Evolutionary conservation across 2,888 invertebrate genomes (phyloP).

Genomic region (Hypomecis atomaria): DNA sequence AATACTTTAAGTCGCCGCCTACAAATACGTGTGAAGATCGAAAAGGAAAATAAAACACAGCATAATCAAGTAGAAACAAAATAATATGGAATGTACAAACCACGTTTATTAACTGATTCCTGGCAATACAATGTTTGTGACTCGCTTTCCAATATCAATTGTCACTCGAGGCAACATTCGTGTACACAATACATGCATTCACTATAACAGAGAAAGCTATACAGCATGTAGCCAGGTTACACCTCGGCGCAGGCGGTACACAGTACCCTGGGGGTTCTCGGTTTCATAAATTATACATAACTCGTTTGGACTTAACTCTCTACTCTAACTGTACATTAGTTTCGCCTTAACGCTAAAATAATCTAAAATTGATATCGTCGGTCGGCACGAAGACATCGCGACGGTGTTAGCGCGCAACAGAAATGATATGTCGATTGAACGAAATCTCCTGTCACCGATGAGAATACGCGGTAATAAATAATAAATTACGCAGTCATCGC

Average conservation of each 20-base stretch:
- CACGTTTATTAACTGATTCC: slow-evolving; percentile 88
- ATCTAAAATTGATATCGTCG: slow-evolving; percentile 82
- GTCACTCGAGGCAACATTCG: slow-evolving; percentile 60
- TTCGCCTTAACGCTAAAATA: slow-evolving; percentile 86
- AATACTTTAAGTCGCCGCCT: slow-evolving; percentile 62
- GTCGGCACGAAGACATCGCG: slow-evolving; percentile 71
- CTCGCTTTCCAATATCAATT: slow-evolving; percentile 57
- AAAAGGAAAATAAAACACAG: slow-evolving; percentile 82
- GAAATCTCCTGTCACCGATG: slow-evolving; percentile 70
- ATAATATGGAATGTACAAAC: slow-evolving; percentile 93
- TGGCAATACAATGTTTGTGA: slow-evolving; percentile 84
- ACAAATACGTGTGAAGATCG: slow-evolving; percentile 54
- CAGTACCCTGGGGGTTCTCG: slow-evolving; percentile 75
- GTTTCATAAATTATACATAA: slow-evolving; percentile 79
- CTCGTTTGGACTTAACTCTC: slow-evolving; percentile 83
- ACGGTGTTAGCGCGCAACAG: slow-evolving; percentile 72
- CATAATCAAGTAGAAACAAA: slow-evolving; percentile 86
- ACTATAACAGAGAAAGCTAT: slow-evolving; percentile 79
- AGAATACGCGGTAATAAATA: slow-evolving; percentile 69
- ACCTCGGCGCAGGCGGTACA: slow-evolving; percentile 72
- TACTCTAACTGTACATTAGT: slow-evolving; percentile 86
- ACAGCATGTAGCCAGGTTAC: slow-evolving; percentile 75
- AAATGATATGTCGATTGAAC: slow-evolving; percentile 76
- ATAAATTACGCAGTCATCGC: slow-evolving; percentile 72
- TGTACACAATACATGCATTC: slow-evolving; percentile 67